A percentile compares a stretch with the other conserved stretches of the same genome.
phyloP scores from a whole-genome alignment of 2,797 vertebrate genomes.

The Hypotaenidia philippensis region DNA sequence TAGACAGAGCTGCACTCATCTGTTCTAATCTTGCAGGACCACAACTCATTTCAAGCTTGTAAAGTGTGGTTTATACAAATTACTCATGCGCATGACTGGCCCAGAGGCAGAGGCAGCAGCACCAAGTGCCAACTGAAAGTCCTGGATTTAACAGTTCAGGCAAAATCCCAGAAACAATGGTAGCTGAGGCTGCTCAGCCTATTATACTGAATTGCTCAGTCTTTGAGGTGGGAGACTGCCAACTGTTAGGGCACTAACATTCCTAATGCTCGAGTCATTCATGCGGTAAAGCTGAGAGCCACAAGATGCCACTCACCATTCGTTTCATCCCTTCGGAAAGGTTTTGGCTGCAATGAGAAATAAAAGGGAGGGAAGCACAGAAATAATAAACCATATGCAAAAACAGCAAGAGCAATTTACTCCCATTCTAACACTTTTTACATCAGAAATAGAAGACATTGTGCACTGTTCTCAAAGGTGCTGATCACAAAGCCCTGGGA shows the following conservation, averaged over 20 bases:
- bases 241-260: neutral
- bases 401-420: constrained; percentile 31
- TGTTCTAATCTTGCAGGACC: constrained; percentile 14
- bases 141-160: neutral
- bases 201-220: neutral
- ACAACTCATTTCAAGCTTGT: neutral
- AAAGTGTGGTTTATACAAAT: neutral
- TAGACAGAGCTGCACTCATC: neutral
- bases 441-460: constrained; percentile 31
- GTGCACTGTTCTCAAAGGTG: constrained; percentile 33
- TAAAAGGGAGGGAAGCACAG: neutral
- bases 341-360: neutral
- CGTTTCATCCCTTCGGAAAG: neutral
- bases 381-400: constrained; percentile 33
- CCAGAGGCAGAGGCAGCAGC: constrained; percentile 11
- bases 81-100: neutral
- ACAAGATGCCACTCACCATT: constrained; percentile 27
- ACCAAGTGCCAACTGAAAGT: neutral
- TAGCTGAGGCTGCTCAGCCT: constrained; percentile 18
- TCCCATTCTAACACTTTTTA: neutral
- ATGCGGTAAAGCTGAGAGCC: constrained; percentile 29
- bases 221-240: neutral
- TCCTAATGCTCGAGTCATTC: neutral
- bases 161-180: neutral
- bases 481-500: constrained; percentile 26